Percentiles rank a stretch among this genome's conserved stretches.
phyloP scores from a whole-genome alignment of 2,797 vertebrate species.

The Streptopelia turtur region DNA sequence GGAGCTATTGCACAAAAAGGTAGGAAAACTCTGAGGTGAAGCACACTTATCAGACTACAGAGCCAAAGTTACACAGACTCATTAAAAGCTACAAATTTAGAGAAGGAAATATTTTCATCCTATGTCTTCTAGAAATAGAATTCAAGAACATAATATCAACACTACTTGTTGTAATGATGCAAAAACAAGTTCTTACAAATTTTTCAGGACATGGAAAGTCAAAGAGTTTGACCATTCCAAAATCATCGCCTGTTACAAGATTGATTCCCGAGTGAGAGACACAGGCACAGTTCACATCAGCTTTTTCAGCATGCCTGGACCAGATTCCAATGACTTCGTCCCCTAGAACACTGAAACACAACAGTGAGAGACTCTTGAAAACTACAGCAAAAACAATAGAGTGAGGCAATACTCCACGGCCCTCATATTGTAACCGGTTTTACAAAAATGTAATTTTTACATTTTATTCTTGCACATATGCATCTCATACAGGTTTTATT shows the following conservation, averaged over 20 bases:
- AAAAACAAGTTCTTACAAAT: constrained; percentile 88
- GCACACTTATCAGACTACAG: accelerated
- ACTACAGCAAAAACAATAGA: background rate
- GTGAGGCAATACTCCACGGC: background rate
- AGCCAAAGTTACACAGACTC: background rate
- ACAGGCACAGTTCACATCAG: constrained; percentile 95
- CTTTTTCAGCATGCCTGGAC: constrained; percentile 96
- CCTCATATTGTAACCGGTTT: background rate
- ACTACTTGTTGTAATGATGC: background rate
- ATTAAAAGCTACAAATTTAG: background rate
- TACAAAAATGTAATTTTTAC: background rate
- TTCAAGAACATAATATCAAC: background rate
- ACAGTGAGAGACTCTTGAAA: background rate
- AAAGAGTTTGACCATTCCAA: constrained; percentile 98
- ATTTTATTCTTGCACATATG: background rate
- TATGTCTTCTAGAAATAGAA: background rate
- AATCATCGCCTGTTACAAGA: constrained; percentile 96
- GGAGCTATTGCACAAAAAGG: background rate
- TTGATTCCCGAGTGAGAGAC: constrained; percentile 98
- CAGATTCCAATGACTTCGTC: constrained; percentile 97
- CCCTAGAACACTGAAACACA: constrained; percentile 87
- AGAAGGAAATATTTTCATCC: background rate
- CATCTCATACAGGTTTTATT: background rate
- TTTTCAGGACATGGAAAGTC: constrained; percentile 98
- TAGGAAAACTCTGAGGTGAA: background rate